These are phyloP conservation scores for Regulus satrapa DNA, from an alignment of 2,113 vertebrate genomes.

Conservation along the genomic window DNA sequence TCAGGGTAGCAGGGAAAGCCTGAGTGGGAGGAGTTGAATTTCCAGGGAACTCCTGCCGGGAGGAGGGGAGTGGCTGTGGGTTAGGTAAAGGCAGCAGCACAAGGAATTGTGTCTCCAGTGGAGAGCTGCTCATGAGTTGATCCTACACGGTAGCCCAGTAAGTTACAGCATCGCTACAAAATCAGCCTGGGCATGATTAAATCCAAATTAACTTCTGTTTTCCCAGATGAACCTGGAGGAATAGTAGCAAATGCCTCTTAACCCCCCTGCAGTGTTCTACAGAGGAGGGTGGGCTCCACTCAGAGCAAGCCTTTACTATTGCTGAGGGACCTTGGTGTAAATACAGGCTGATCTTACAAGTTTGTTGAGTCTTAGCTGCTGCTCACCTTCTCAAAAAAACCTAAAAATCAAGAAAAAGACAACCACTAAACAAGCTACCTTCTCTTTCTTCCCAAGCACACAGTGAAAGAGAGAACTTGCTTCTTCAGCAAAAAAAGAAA, in stretches of 20 bases:
- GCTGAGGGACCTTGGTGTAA: not conserved
- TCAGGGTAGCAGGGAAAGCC: not conserved
- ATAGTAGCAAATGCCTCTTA: not conserved
- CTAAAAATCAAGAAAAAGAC: not conserved
- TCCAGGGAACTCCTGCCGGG: not conserved
- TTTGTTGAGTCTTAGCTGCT: not conserved
- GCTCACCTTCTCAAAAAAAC: not conserved
- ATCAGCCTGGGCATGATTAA: not conserved
- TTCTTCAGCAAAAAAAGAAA: not conserved
- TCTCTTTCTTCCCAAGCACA: not conserved
- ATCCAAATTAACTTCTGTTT: not conserved
- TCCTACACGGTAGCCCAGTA: not conserved
- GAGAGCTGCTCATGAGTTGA: accelerated
- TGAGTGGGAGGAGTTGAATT: not conserved
- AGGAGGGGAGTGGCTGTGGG: not conserved
- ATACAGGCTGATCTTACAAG: not conserved
- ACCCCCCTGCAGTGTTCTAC: not conserved
- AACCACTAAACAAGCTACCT: not conserved
- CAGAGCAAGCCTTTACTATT: not conserved
- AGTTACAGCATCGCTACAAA: not conserved
- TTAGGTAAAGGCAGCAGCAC: not conserved
- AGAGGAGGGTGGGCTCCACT: not conserved
- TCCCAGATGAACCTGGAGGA: not conserved
- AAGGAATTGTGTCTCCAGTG: not conserved
- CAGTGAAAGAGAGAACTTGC: not conserved